phyloP scores from a whole-genome alignment of 37 sponge, comb jelly and placozoan genomes.

The Crambe crambe region DNA sequence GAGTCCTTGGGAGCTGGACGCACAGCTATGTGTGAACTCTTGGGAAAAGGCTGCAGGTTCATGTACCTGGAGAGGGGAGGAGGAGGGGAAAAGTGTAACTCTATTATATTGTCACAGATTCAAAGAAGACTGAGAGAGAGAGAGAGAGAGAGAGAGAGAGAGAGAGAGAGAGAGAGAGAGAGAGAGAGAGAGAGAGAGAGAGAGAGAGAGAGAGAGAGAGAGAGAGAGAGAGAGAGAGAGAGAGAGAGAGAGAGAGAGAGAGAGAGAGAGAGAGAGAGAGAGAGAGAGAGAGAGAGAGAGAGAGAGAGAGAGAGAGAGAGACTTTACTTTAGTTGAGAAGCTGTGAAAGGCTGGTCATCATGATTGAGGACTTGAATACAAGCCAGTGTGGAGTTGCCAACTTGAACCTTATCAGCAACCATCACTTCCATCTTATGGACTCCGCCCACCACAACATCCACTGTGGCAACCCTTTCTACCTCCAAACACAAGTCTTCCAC shows the following conservation, averaged over 20 bases:
- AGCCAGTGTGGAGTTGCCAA: conserved; percentile 64
- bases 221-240: too few species aligned
- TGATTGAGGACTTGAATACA: conserved; percentile 66
- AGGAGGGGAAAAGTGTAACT: too few species aligned
- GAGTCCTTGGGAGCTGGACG: conserved; percentile 29
- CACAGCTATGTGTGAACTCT: conserved; percentile 62
- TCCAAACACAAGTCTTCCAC: conserved; percentile 72
- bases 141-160: not conserved
- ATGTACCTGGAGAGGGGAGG: conserved; percentile 33
- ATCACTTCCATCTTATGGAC: conserved; percentile 48
- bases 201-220: not conserved
- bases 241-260: too few species aligned
- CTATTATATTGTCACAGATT: not conserved
- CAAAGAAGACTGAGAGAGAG: not conserved
- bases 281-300: too few species aligned
- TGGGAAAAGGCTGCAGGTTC: conserved; percentile 56
- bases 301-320: too few species aligned
- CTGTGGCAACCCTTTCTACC: not conserved
- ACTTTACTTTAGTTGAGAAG: conserved; percentile 58
- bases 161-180: not conserved
- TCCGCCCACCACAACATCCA: conserved; percentile 50
- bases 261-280: too few species aligned
- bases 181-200: not conserved
- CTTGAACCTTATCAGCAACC: conserved; percentile 70
- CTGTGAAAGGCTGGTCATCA: conserved; percentile 48